Base-by-base conservation (phyloP, 1,140 invertebrate genomes). In the Paraescarpia echinospica region DNA sequence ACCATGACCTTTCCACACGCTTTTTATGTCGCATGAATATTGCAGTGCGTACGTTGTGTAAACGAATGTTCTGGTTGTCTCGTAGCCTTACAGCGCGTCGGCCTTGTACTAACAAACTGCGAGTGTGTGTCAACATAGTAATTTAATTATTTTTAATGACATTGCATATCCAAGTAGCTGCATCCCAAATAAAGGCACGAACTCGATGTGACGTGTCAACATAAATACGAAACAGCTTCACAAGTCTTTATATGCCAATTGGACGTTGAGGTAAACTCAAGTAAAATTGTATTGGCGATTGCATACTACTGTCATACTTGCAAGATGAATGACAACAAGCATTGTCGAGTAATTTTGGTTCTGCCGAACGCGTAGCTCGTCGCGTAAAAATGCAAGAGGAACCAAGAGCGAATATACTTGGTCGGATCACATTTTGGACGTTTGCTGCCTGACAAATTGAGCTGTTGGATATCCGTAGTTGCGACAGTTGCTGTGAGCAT, bases 1-100 rank as follows among this genome's bases (percentile, higher is more conserved):
- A 77, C 59, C 59, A 14, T 77, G 59, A 77, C 59, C 59, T 77
- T 51, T 77, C 59, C 27, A 31, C 27, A 77, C 59, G 59, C 18
- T 77, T 77, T 77, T 77, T 77, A 77, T 77, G 59, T 77, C 59
- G 59, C 59, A 77, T 77, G 59, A 77, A 77, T 77, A 77, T 77
- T 77, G 22, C 59, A 77, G 59, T 77, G 59, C 59, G 59, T 77
- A 77, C 4, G 59, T 77, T 77, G 59, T 77, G 59, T 77, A 77
- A 77, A 77, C 59, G 59, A 77, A 77, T 77, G 59, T 31, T 77
- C 22, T 77, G 59, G 18, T 27, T 77, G 59, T 77, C 2, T 77
- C 59, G 2, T 12, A 41, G 41, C 41, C 59, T 77, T 77, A 27
- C 18, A 6, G 59, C 59, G 59, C 59, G 59, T 77, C 59, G 4